Evolutionary conservation across 2,113 vertebrate genomes (phyloP), one percentile per base, ranked within the genome.

Genomic region (Sminthopsis crassicaudata): DNA sequence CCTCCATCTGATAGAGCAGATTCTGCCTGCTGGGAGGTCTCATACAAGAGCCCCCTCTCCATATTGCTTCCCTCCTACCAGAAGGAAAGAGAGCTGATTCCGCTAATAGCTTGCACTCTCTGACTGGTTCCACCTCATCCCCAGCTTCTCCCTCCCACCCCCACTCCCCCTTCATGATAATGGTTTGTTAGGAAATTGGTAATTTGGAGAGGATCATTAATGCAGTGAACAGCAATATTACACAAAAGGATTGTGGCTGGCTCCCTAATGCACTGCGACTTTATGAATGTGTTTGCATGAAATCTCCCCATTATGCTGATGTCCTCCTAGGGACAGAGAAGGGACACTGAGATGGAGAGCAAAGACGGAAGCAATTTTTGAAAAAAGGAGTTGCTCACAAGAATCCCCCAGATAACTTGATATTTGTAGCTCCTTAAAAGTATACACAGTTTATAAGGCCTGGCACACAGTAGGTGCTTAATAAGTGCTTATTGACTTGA

Each of bases 41-140:
- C 19, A 46, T 1, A 1, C 90, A 90, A 46, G 3, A 84, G 1
- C 27, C 36, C 53, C 42, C 8, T 26, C 8, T 14, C 30, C 25
- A 54, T 46, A 84, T 7, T 2, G 36, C 51, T 30, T 57, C 91
- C 23, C 12, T 46, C 94, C 91, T 88, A n/a, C 10, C 9, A 24
- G 48, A 51, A 54, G 96, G 97, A 96, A 95, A 55, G 84, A 60
- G 95, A 97, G 95, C 91, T 95, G 96, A 97, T 97, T 95, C 57
- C 55, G 22, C 93, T 93, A 89, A 12, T 3, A 50, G 53, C 84
- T 2, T 26, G 67, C 42, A 27, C 60, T 90, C 91, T 23, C 1
- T 16, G 16, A 24, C 88, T 3, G 48, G 14, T 6, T 90, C 89
- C 0, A 4, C 27, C 89, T 54, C 9, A 0, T 6, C 91, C 92